Conservation (phyloP, 1,140 invertebrate species). For the Trypoxylus dichotomus region DNA sequence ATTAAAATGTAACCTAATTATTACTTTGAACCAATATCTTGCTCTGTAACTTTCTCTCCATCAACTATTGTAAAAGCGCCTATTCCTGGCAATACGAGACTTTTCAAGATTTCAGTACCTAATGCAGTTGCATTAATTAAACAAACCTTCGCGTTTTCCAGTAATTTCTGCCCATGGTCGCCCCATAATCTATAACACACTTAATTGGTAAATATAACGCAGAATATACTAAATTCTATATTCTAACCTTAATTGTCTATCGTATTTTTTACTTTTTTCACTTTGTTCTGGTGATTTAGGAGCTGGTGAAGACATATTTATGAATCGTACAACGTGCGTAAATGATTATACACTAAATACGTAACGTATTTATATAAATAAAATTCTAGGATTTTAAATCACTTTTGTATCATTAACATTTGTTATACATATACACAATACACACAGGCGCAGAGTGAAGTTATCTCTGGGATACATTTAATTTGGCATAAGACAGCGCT, state of each 20-base stretch:
- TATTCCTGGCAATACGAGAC: constrained; percentile 90
- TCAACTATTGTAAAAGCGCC: constrained; percentile 97
- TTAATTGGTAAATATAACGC: not conserved
- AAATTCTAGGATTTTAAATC: too few species aligned
- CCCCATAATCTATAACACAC: constrained; percentile 83
- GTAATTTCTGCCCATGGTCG: constrained; percentile 88
- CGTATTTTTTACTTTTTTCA: constrained; percentile 66
- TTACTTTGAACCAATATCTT: constrained; percentile 93
- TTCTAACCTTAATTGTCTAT: constrained; percentile 78
- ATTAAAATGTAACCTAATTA: constrained; percentile 36
- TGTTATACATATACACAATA: too few species aligned
- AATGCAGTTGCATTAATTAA: constrained; percentile 92
- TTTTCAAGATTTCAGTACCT: constrained; percentile 94
- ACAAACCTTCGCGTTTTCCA: constrained; percentile 90
- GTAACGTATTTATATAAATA: too few species aligned
- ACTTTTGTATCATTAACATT: too few species aligned
- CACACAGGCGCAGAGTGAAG: too few species aligned
- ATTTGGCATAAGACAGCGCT: too few species aligned
- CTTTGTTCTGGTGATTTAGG: constrained; percentile 76
- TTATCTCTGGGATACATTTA: too few species aligned
- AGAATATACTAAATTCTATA: constrained; percentile 4
- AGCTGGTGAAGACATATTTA: constrained; percentile 69
- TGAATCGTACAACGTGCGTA: too few species aligned
- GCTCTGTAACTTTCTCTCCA: constrained; percentile 79
- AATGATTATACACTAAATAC: too few species aligned